Evolutionary conservation across 2,797 vertebrate genomes (phyloP).

Genomic region (Molothrus ater): DNA sequence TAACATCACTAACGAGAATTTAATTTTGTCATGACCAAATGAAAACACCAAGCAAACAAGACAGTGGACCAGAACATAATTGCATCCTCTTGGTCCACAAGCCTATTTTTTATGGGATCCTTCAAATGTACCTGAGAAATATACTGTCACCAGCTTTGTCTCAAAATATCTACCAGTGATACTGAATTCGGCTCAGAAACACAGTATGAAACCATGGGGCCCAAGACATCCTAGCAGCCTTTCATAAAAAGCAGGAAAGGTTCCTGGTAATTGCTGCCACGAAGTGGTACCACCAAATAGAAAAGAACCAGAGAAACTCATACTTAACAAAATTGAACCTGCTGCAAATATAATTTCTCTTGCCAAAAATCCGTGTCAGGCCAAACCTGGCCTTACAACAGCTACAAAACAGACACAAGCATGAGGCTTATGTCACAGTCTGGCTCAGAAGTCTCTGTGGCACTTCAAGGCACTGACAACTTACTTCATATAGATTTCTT

Average conservation of each 20-base stretch:
- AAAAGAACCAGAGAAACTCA: background rate
- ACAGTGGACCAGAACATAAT: background rate
- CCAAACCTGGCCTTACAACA: background rate
- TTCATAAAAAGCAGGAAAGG: background rate
- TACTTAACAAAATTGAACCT: background rate
- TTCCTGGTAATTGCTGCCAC: background rate
- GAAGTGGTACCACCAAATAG: background rate
- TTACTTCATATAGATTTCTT: background rate
- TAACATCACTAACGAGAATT: background rate
- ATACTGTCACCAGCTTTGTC: background rate
- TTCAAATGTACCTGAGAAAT: background rate
- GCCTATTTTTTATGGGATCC: background rate
- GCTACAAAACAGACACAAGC: background rate
- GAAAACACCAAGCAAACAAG: background rate
- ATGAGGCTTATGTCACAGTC: background rate
- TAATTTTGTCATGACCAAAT: background rate
- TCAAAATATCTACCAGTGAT: background rate
- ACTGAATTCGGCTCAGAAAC: background rate
- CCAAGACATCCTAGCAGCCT: background rate
- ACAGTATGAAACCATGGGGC: background rate
- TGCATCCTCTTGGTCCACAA: background rate
- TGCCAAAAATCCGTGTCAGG: background rate
- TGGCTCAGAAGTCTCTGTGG: background rate
- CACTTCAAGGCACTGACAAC: background rate
- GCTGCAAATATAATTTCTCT: background rate